Conservation (phyloP, 2,888 invertebrate species). For the Leptinotarsa rubiginosa region DNA sequence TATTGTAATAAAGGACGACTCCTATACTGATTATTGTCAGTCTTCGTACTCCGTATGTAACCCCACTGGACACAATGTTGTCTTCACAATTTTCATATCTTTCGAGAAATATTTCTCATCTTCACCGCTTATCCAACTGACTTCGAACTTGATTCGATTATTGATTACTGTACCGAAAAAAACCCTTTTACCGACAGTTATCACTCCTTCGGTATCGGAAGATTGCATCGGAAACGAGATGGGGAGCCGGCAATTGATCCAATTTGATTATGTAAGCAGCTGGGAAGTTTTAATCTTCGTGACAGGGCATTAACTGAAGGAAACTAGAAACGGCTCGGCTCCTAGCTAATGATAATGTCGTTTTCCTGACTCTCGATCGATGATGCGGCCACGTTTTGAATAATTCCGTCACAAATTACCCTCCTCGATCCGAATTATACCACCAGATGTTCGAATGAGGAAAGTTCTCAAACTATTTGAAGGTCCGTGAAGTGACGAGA, state of each 20-base stretch:
- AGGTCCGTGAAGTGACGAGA: neutral
- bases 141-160: slow-evolving; percentile 1
- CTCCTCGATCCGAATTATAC: neutral
- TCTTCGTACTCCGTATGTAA: no score
- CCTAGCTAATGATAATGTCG: slow-evolving; percentile 19
- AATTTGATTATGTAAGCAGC: slow-evolving; percentile 20
- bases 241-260: neutral
- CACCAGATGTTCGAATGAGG: slow-evolving; percentile 10
- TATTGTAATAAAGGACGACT: no score
- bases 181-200: neutral
- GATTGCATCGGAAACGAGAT: slow-evolving; percentile 5
- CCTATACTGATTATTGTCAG: no score
- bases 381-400: slow-evolving; percentile 13
- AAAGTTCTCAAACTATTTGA: neutral
- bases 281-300: slow-evolving; percentile 19
- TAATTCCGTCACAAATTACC: slow-evolving; percentile 18
- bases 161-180: neutral
- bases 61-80: no score
- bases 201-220: neutral
- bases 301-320: slow-evolving; percentile 15
- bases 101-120: neutral
- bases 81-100: no score
- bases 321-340: slow-evolving; percentile 12
- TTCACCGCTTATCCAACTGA: neutral
- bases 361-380: slow-evolving; percentile 12